Evolutionary conservation across 2,888 invertebrate genomes (phyloP).

Genomic region (Apocheima hispidaria): DNA sequence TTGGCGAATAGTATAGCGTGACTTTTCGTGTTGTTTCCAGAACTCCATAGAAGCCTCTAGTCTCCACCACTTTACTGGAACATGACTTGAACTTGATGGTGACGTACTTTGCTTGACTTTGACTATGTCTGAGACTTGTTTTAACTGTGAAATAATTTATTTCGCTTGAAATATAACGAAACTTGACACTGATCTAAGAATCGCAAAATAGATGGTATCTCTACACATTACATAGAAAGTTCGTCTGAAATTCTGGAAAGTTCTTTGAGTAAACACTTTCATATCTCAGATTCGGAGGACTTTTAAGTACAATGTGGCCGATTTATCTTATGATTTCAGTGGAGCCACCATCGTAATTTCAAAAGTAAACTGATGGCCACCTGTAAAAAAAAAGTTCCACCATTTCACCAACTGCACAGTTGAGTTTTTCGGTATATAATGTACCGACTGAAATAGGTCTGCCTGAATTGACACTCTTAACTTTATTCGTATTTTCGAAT

Average conservation of each 20-base stretch:
- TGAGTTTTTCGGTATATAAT: background rate
- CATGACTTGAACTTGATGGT: too few relatives aligned
- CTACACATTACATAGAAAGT: constrained; percentile 29
- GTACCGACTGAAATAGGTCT: constrained; percentile 13
- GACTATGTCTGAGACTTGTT: too few relatives aligned
- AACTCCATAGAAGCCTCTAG: too few relatives aligned
- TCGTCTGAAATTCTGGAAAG: constrained; percentile 47
- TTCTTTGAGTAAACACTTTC: constrained; percentile 52
- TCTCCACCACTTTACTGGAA: too few relatives aligned
- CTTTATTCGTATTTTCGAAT: constrained; percentile 26
- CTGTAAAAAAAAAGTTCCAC: background rate
- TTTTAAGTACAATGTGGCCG: constrained; percentile 35
- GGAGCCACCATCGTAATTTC: constrained; percentile 6
- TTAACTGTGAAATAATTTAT: too few relatives aligned
- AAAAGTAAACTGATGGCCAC: background rate
- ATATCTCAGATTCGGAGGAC: constrained; percentile 43
- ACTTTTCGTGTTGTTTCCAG: too few relatives aligned
- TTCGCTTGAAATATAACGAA: too few relatives aligned
- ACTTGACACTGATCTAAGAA: constrained; percentile 51
- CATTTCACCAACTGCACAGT: background rate
- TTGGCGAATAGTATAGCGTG: too few relatives aligned
- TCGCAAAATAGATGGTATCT: constrained; percentile 24
- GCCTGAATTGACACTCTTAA: constrained; percentile 27
- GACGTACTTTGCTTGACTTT: too few relatives aligned
- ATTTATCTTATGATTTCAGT: background rate